Conservation (phyloP, 1,140 invertebrate species). For the Orius insidiosus region DNA sequence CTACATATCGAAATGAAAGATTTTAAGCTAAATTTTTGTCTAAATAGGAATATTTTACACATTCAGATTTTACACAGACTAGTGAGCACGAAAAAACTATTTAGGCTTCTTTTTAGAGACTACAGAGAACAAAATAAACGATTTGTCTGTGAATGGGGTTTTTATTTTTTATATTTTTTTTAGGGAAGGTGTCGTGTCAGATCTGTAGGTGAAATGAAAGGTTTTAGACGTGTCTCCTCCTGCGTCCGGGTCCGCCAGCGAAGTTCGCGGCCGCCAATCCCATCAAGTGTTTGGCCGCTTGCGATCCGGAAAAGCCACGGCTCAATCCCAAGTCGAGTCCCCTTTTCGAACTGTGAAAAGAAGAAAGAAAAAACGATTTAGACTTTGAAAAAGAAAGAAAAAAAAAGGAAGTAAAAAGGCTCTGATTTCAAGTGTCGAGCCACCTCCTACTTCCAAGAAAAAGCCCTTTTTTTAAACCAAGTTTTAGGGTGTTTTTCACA, state of each 20-base stretch:
- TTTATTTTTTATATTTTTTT: neutral
- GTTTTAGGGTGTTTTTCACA: too few relatives aligned
- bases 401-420: too few relatives aligned
- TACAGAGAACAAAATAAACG: neutral
- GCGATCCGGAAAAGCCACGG: slow-evolving; percentile 70
- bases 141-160: neutral
- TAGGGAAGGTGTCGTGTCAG: neutral
- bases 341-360: slow-evolving; percentile 47
- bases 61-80: too few relatives aligned
- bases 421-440: too few relatives aligned
- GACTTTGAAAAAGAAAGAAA: too few relatives aligned
- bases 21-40: too few relatives aligned
- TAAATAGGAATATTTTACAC: too few relatives aligned
- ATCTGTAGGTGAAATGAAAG: neutral
- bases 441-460: too few relatives aligned
- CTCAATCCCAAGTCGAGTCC: slow-evolving; percentile 64
- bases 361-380: too few relatives aligned
- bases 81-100: too few relatives aligned
- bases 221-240: slow-evolving; percentile 35
- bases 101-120: neutral
- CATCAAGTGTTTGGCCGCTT: slow-evolving; percentile 79
- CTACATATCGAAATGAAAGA: too few relatives aligned
- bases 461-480: too few relatives aligned
- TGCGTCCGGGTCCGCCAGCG: slow-evolving; percentile 69
- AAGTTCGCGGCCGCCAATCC: slow-evolving; percentile 69